Evolutionary conservation across 2,113 vertebrate genomes (phyloP).

Genomic region (Brachypodius melanocephalos): DNA sequence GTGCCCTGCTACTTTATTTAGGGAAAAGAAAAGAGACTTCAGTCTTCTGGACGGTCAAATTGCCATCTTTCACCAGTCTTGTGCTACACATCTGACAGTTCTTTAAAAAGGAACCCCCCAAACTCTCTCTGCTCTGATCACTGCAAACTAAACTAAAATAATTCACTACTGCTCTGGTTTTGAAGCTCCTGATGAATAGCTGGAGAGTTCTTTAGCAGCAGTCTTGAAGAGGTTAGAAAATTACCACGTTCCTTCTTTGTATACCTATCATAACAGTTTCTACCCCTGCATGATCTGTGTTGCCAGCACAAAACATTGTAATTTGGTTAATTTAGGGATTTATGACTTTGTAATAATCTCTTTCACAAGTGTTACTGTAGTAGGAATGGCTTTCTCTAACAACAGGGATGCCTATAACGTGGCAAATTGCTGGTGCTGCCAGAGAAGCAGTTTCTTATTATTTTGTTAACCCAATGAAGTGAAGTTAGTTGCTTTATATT

Average conservation of each 20-base stretch:
- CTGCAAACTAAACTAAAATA: not conserved
- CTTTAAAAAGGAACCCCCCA: not conserved
- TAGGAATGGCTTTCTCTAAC: not conserved
- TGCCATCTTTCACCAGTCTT: not conserved
- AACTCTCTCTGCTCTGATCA: not conserved
- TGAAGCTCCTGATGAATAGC: not conserved
- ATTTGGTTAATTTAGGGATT: constrained; percentile 33
- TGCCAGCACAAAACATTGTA: not conserved
- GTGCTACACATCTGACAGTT: not conserved
- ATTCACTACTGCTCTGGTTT: not conserved
- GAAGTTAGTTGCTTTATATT: not conserved
- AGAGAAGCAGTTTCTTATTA: not conserved
- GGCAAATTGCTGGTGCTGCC: not conserved
- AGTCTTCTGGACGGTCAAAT: not conserved
- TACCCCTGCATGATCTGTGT: not conserved
- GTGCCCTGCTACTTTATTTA: not conserved
- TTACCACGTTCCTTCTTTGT: not conserved
- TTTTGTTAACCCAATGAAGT: not conserved
- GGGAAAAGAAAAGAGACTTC: not conserved
- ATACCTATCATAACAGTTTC: constrained; percentile 1
- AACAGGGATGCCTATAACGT: not conserved
- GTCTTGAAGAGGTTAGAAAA: constrained; percentile 32
- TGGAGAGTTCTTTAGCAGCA: constrained; percentile 3
- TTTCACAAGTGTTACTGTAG: not conserved
- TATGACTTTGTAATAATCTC: not conserved